These are phyloP conservation scores for Zelleria hepariella DNA, from an alignment of 2,888 invertebrate species.

Conservation along the genomic window DNA sequence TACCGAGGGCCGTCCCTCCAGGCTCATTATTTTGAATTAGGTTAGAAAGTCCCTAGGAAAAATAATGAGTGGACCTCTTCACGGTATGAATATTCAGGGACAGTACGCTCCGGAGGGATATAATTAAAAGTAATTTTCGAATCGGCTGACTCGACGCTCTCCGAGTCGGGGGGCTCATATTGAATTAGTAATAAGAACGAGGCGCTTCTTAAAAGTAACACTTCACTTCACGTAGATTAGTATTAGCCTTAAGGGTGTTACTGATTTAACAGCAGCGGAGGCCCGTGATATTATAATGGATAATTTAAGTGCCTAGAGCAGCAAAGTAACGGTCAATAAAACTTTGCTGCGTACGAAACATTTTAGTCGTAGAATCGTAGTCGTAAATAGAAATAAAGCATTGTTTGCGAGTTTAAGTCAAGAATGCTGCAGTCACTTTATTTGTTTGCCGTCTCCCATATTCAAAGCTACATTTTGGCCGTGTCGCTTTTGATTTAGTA, in stretches of 20 bases:
- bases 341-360: no score
- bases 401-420: no score
- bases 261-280: neutral
- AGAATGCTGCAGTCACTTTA: no score
- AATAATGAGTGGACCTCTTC: constrained; percentile 43
- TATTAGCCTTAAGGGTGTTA: neutral
- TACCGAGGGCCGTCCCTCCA: constrained; percentile 32
- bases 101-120: constrained; percentile 24
- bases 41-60: constrained; percentile 43
- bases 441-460: no score
- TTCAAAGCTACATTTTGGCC: no score
- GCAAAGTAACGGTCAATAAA: neutral
- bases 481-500: no score
- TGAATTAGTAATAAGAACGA: constrained; percentile 29
- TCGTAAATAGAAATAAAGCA: no score
- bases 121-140: constrained; percentile 58
- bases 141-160: constrained; percentile 21
- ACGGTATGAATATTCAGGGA: constrained; percentile 51
- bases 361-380: no score
- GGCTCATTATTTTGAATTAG: constrained; percentile 55
- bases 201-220: neutral
- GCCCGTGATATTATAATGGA: neutral
- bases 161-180: constrained; percentile 4
- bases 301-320: neutral
- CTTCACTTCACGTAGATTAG: neutral